These are phyloP conservation scores for Platycheirus albimanus DNA, from an alignment of 2,888 invertebrate species.

Conservation along the genomic window DNA sequence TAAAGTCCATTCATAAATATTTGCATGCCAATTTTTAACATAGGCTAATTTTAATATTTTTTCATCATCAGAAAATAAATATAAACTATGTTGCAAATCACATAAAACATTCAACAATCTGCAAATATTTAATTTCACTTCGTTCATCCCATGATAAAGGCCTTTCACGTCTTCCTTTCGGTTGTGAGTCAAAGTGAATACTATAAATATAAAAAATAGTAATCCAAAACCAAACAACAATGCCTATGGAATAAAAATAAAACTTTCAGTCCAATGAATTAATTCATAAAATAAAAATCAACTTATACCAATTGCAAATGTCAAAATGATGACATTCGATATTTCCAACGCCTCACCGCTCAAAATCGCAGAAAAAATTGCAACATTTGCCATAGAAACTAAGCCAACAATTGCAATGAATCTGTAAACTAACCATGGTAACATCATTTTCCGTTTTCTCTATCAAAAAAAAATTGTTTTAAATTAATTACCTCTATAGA, in stretches of 20 bases:
- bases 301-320: too few species aligned
- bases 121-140: too few species aligned
- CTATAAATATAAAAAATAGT: background rate
- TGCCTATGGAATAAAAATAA: background rate
- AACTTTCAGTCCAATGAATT: background rate
- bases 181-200: background rate
- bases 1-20: too few species aligned
- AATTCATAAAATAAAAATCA: background rate
- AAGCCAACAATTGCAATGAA: background rate
- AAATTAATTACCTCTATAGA: too few species aligned
- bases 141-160: too few species aligned
- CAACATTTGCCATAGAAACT: background rate
- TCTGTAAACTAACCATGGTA: background rate
- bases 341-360: background rate
- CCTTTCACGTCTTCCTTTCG: background rate
- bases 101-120: too few species aligned
- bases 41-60: too few species aligned
- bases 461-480: background rate
- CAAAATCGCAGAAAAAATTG: background rate
- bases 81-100: background rate
- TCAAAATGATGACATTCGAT: background rate
- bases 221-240: background rate
- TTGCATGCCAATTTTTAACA: too few species aligned
- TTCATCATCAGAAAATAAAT: too few species aligned
- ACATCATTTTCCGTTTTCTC: background rate